Percentiles rank a stretch among this genome's conserved stretches.
These are phyloP conservation scores for Orchestia grillus DNA, from an alignment of 1,140 invertebrate genomes.

Conservation along the genomic window DNA sequence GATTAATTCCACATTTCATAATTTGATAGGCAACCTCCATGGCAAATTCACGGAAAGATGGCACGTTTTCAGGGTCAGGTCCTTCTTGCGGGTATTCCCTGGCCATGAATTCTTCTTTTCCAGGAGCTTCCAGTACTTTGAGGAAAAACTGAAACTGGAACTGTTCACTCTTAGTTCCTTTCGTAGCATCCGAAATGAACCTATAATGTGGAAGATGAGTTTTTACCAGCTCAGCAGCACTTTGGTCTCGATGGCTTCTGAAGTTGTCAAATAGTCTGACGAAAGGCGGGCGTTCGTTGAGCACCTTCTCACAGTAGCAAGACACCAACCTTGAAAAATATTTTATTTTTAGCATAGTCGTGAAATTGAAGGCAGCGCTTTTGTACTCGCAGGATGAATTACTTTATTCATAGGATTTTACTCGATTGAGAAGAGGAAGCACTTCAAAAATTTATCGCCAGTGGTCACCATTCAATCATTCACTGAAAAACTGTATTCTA, in stretches of 20 bases:
- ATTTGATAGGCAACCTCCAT: background rate
- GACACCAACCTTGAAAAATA: conserved; percentile 19
- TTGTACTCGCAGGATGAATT: background rate
- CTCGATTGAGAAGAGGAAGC: no score
- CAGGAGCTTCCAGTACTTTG: background rate
- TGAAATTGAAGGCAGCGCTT: background rate
- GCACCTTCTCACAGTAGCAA: conserved; percentile 9
- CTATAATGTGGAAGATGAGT: background rate
- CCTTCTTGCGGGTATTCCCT: background rate
- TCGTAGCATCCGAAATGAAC: background rate
- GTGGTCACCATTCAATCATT: no score
- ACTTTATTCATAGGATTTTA: background rate
- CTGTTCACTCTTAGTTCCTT: conserved; percentile 6
- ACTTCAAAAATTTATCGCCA: no score
- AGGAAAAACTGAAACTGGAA: conserved; percentile 24
- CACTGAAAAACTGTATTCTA: no score
- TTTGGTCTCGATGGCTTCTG: background rate
- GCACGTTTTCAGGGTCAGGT: background rate
- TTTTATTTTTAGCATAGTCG: background rate
- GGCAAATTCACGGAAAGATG: conserved; percentile 17
- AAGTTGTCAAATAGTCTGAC: background rate
- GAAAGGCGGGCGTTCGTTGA: conserved; percentile 7
- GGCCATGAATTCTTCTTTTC: background rate
- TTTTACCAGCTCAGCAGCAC: background rate
- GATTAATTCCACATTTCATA: background rate